These are phyloP conservation scores for Pelecanus crispus DNA, from an alignment of 2,113 vertebrate genomes.

Conservation along the genomic window DNA sequence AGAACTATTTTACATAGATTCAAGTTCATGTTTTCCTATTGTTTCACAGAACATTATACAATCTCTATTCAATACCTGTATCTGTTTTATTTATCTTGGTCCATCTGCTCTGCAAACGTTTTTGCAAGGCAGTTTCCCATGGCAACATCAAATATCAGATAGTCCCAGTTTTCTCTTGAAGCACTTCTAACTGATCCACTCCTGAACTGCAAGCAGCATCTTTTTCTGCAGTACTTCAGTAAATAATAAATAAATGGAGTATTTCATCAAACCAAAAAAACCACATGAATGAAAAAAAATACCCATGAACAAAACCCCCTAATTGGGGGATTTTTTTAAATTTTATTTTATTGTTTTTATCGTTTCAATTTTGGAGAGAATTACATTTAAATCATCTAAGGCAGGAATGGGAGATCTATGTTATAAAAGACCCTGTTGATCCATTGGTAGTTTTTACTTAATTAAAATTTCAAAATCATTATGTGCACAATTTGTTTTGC, in stretches of 20 bases:
- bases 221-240: neutral
- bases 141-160: conserved; percentile 60
- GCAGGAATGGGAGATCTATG: neutral
- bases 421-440: neutral
- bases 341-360: neutral
- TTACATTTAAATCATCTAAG: neutral
- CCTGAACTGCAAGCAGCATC: neutral
- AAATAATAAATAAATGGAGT: neutral
- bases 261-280: neutral
- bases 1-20: neutral
- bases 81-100: conserved; percentile 63
- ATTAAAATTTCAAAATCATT: neutral
- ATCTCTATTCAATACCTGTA: conserved; percentile 57
- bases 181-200: conserved; percentile 5
- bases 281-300: neutral
- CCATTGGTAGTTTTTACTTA: neutral
- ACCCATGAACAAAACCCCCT: neutral
- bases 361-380: neutral
- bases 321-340: neutral
- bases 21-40: neutral
- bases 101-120: conserved; percentile 70
- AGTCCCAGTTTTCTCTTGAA: conserved; percentile 5
- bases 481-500: neutral
- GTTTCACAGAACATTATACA: conserved; percentile 50
- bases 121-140: conserved; percentile 68